Evolutionary conservation across 2,113 vertebrate species (phyloP), one percentile per base, ranked within the genome.

Genomic region (Menidia beryllina): DNA sequence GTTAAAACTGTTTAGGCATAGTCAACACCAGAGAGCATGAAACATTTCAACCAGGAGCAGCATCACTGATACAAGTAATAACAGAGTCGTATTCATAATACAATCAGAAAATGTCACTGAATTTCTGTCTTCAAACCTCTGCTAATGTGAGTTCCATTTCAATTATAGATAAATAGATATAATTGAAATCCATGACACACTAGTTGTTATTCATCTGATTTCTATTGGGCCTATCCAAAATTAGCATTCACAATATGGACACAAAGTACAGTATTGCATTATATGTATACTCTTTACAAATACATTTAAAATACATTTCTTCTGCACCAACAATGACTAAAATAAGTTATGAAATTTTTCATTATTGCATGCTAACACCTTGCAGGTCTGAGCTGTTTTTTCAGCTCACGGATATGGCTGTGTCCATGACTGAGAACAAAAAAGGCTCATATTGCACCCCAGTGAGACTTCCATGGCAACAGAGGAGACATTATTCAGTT

Each of bases 401-500:
- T 27, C 71, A 53, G 50, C 49, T 66, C 3, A 23, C 38, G 39
- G 49, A 26, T 57, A 52, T 26, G 50, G 45, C 2, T 21, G 55
- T 24, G 30, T 63, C 58, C 12, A 13, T 79, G 55, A 67, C 43
- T 69, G 58, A 26, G 34, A 72, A 66, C 60, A 59, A 43, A 23
- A n/a, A 20, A 38, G 59, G 72, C 75, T 91, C 79, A 82, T 71
- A 45, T 87, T 82, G 72, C 77, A 66, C 69, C 72, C 62, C 71
- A 72, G 66, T 81, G 66, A 63, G 58, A 69, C 83, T 72, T 78
- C 81, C 81, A 86, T 82, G 72, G 77, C 75, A 82, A 86, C 80
- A 72, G 72, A 82, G 74, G 69, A 82, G 85, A 80, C 75, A 62
- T 77, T 77, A 87, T 86, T 71, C 81, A 51, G 72, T 77, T 55